These are phyloP conservation scores for Lasioglossum lativentre DNA, from an alignment of 2,888 invertebrate species.

Conservation along the genomic window DNA sequence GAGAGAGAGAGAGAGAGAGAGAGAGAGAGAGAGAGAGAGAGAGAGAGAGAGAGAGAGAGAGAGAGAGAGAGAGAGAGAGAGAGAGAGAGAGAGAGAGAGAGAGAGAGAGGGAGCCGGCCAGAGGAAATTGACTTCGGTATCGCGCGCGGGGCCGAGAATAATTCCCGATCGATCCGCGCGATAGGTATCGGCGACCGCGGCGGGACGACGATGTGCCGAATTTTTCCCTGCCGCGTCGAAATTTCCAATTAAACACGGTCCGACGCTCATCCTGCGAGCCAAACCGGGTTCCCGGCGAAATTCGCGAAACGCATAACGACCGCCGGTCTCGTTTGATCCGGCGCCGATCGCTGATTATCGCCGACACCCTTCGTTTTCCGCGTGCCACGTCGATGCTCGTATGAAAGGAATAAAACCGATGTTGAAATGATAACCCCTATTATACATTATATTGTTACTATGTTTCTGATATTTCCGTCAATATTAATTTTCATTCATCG, in stretches of 20 bases:
- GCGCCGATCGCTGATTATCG: not conserved
- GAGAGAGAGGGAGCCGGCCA: not conserved
- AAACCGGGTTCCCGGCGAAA: not conserved
- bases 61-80: not conserved
- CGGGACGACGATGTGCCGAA: conserved; percentile 28
- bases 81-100: not conserved
- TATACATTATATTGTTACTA: too few relatives aligned
- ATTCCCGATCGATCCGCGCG: conserved; percentile 44
- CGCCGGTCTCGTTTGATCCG: conserved; percentile 1
- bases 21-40: not conserved
- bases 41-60: not conserved
- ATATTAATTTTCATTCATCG: too few relatives aligned
- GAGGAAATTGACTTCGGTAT: conserved; percentile 39
- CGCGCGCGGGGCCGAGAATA: conserved; percentile 26
- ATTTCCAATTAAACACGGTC: conserved; percentile 58
- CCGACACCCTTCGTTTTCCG: not conserved
- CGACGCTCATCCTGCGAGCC: conserved; percentile 6
- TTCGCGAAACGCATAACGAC: conserved; percentile 3
- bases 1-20: not conserved
- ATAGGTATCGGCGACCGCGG: not conserved
- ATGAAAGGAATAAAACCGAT: not conserved
- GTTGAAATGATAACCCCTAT: not conserved
- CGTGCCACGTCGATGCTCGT: not conserved
- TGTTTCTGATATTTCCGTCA: too few relatives aligned
- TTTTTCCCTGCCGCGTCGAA: conserved; percentile 37